A percentile compares a stretch with the other conserved stretches of the same genome.
Conservation (phyloP, 2,113 vertebrate species). For the Brachyhypopomus occidentalis region DNA sequence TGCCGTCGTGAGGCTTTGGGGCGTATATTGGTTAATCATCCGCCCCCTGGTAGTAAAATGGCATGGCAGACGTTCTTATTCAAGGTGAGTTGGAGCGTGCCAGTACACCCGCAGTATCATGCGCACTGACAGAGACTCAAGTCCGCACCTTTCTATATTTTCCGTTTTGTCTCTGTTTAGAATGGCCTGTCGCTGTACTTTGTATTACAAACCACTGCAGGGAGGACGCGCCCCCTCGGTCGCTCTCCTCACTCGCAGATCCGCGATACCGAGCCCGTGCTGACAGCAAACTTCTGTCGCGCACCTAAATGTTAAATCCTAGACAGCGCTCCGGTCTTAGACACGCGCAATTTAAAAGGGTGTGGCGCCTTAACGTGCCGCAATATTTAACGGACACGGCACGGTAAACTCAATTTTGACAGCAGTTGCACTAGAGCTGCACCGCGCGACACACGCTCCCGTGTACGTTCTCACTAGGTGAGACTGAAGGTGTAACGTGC, state of each 20-base stretch:
- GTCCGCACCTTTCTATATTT: slow-evolving; percentile 66
- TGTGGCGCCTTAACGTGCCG: slow-evolving; percentile 65
- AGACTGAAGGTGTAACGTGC: too few species aligned
- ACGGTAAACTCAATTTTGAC: background rate
- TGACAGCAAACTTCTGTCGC: slow-evolving; percentile 27
- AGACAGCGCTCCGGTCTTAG: background rate
- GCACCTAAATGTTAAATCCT: background rate
- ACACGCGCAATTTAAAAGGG: slow-evolving; percentile 58
- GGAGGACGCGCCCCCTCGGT: background rate
- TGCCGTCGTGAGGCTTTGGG: slow-evolving; percentile 51
- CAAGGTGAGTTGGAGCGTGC: slow-evolving; percentile 96
- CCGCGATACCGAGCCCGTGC: background rate
- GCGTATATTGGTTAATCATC: slow-evolving; percentile 77
- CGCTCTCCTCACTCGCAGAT: background rate
- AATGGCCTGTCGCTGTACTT: background rate
- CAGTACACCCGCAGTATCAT: slow-evolving; percentile 95
- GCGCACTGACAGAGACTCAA: slow-evolving; percentile 84
- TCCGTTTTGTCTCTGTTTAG: slow-evolving; percentile 46
- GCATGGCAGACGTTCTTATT: slow-evolving; percentile 75
- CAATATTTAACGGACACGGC: slow-evolving; percentile 47
- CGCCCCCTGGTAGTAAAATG: slow-evolving; percentile 66
- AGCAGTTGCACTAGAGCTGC: background rate
- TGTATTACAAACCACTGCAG: background rate
- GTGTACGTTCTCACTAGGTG: too few species aligned
- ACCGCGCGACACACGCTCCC: background rate